Conservation (phyloP, 2,797 vertebrate species). For the Pseudomugil tenellus region DNA sequence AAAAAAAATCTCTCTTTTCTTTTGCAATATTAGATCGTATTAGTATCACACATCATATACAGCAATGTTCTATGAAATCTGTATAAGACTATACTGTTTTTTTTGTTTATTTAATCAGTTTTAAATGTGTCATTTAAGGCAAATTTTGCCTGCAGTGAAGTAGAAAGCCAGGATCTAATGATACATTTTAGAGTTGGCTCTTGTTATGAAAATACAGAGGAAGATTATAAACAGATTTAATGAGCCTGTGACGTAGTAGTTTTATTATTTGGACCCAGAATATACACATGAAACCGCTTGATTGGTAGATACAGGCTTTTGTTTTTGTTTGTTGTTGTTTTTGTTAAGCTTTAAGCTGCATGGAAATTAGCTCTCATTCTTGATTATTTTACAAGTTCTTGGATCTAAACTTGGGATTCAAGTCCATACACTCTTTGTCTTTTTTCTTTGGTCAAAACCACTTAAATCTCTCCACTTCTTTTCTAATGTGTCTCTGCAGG, state of each 20-base stretch:
- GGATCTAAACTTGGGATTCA: background rate
- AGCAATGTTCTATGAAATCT: background rate
- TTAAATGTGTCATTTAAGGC: background rate
- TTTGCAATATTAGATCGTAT: background rate
- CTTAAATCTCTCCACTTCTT: background rate
- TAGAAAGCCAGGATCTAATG: constrained; percentile 1
- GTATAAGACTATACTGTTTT: background rate
- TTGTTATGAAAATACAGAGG: constrained; percentile 25
- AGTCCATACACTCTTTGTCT: background rate
- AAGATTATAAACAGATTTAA: constrained; percentile 30
- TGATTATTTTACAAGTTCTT: background rate
- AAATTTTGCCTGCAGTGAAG: background rate
- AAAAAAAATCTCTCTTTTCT: background rate
- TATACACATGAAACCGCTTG: constrained; percentile 14
- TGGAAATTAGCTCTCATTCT: constrained; percentile 17
- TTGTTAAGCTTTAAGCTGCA: background rate
- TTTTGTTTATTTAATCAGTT: background rate
- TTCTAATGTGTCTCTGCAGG: constrained; percentile 4
- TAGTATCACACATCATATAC: background rate
- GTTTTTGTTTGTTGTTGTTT: too few relatives aligned
- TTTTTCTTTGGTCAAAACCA: background rate
- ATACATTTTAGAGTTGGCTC: background rate
- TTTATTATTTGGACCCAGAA: constrained; percentile 19
- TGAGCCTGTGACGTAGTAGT: constrained; percentile 13
- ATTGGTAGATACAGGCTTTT: constrained; percentile 5